Conservation (phyloP, 2,113 vertebrate genomes). For the Phoxinus phoxinus region DNA sequence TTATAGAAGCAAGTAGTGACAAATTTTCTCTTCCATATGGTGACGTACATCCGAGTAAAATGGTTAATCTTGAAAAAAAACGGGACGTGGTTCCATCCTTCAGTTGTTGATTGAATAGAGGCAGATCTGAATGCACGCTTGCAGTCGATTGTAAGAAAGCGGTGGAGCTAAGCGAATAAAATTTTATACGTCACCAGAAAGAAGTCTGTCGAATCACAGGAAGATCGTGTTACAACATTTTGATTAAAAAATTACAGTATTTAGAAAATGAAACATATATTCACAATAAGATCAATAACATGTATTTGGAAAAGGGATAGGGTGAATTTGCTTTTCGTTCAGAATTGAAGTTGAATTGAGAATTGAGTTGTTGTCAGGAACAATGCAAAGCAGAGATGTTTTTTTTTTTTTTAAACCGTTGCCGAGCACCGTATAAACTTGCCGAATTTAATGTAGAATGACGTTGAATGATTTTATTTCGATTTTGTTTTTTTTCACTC, state of each 20-base stretch:
- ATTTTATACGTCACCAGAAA: neutral
- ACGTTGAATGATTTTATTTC: neutral
- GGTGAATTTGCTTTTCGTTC: neutral
- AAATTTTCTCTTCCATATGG: neutral
- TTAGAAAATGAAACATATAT: neutral
- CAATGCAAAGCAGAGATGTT: no score
- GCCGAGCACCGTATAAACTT: neutral
- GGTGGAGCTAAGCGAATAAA: neutral
- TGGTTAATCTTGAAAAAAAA: neutral
- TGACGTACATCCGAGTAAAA: neutral
- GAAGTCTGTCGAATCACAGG: neutral
- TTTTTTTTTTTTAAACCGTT: no score
- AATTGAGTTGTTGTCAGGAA: neutral
- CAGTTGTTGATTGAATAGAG: neutral
- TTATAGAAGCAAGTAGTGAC: neutral
- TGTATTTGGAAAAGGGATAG: neutral
- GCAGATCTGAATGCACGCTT: neutral
- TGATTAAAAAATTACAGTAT: neutral
- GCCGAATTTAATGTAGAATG: neutral
- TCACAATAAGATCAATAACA: neutral
- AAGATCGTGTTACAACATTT: neutral
- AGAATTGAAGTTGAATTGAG: no score
- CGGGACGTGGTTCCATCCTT: neutral
- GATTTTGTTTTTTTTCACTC: neutral
- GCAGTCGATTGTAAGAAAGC: neutral